Evolutionary conservation across 2,888 invertebrate species (phyloP), one percentile per base, ranked within the genome.

Genomic region (Mesorhabditis sp.): DNA sequence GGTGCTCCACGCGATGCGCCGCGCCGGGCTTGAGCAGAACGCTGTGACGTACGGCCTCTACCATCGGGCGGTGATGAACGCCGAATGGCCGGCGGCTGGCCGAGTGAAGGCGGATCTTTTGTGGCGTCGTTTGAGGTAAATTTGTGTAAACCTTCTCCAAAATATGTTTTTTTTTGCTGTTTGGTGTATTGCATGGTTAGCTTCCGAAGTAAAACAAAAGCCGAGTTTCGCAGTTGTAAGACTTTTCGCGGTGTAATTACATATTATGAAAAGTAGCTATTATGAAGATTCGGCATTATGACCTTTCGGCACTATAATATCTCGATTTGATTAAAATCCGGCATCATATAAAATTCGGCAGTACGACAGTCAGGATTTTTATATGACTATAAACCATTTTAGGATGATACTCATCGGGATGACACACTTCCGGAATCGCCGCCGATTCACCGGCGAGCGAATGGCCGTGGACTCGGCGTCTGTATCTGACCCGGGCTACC

Each of bases 41-140:
- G 98, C 98, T 7, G 91, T 98, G 67, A 98, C 98, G 0, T 98
- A 98, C 84, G 97, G 97, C 81, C 92, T 90, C 86, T 92, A 92
- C 84, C 92, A 92, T 82, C 77, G 88, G 90, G 89, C 91, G 70
- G 95, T 98, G 62, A 74, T 77, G 73, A 72, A 76, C 62, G 79
- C 79, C 28, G 75, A 79, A 41, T 83, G 83, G 83, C 83, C 83
- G 5, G 72, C 74, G 5, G 72, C 74, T 7, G 71, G 76, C 4
- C 64, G 79, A 5, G 70, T 77, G 50, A 74, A 62, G 4, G 83
- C 83, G 2, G 77, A 79, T 42, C 68, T 63, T 45, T 76, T 76
- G 41, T 83, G 83, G 83, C 70, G 45, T 43, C 62, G 72, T 7
- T 43, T 83, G 44, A 72, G 81, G 50, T 63, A 43, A n/a, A n/a